Conservation (phyloP, 2,888 invertebrate genomes). For the Mamestra brassicae region DNA sequence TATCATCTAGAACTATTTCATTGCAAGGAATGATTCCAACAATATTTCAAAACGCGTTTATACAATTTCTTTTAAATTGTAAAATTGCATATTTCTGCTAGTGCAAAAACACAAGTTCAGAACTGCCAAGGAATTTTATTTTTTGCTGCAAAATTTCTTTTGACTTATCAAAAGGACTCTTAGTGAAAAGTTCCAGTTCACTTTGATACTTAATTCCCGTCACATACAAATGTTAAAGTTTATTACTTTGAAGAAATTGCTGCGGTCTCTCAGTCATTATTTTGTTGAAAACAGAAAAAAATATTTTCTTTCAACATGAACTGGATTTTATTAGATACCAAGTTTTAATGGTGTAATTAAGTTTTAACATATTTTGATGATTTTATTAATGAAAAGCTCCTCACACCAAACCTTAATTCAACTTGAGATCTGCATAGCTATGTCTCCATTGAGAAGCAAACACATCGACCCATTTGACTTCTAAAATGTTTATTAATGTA, state of each 20-base stretch:
- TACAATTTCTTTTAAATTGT: neutral
- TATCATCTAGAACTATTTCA: neutral
- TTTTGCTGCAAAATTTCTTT: slow-evolving; percentile 32
- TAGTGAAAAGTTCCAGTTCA: slow-evolving; percentile 17
- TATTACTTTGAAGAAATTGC: neutral
- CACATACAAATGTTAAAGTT: slow-evolving; percentile 35
- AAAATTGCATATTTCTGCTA: slow-evolving; percentile 1
- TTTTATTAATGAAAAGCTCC: too few species aligned
- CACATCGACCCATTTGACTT: neutral
- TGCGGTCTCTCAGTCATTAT: neutral
- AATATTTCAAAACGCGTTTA: neutral
- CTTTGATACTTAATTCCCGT: slow-evolving; percentile 31
- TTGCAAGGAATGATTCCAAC: neutral
- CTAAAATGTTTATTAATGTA: neutral
- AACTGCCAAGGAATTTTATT: slow-evolving; percentile 1
- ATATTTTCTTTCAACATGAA: neutral
- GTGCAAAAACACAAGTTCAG: neutral
- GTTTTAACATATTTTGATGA: neutral
- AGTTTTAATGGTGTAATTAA: neutral
- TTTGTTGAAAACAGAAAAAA: neutral
- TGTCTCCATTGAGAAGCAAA: neutral
- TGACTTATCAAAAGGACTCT: slow-evolving; percentile 33
- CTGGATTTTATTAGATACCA: neutral
- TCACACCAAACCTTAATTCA: too few species aligned
- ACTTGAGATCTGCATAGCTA: too few species aligned